Conservation (phyloP, 30 jellyfish, hydroid and myxozoan species). For the Hydractinia echinata region DNA sequence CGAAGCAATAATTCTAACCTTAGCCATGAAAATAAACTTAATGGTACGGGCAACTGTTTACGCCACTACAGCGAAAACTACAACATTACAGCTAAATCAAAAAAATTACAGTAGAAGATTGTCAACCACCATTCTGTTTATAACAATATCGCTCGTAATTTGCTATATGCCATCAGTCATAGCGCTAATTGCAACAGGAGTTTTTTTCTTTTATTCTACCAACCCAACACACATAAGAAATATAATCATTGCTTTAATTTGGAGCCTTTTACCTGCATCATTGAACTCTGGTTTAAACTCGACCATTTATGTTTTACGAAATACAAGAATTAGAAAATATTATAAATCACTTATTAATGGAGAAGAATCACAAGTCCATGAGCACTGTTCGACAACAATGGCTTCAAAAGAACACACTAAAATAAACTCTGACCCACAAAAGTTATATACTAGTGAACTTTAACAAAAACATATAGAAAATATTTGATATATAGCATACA, state of each 20-base stretch:
- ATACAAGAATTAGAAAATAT: not conserved
- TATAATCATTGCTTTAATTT: not conserved
- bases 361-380: not conserved
- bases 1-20: not conserved
- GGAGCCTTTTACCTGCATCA: not conserved
- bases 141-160: not conserved
- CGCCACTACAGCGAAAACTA: not conserved
- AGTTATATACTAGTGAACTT: not conserved
- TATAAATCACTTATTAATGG: not conserved
- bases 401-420: not conserved
- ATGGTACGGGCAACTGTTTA: conserved; percentile 7
- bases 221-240: not conserved
- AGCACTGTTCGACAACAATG: not conserved
- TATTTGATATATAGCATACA: no score
- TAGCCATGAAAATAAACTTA: not conserved
- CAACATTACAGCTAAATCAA: not conserved
- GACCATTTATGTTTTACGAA: not conserved
- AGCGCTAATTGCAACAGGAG: not conserved
- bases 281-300: conserved; percentile 15
- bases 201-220: not conserved
- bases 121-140: not conserved
- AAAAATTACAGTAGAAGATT: not conserved
- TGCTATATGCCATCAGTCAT: conserved; percentile 7
- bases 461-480: no score
- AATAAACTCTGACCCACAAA: not conserved